Percentiles rank a stretch among this genome's conserved stretches.
Evolutionary conservation across 2,797 vertebrate genomes (phyloP).

Genomic region (Sus cebifrons): DNA sequence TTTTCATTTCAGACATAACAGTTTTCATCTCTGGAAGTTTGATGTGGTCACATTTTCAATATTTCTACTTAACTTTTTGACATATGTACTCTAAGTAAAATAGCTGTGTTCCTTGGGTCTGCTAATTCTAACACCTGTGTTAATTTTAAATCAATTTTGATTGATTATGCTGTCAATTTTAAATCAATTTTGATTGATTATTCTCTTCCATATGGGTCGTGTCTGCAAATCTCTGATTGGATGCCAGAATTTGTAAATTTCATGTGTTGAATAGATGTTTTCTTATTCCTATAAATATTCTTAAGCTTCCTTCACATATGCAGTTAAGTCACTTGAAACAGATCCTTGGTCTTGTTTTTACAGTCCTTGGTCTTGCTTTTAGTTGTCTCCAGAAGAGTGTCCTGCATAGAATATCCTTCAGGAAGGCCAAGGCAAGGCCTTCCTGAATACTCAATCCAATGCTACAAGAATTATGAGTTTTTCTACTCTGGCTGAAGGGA

Average conservation of each 20-base stretch:
- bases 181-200: slow-evolving; percentile 60
- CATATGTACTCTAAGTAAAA: not conserved
- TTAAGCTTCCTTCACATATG: not conserved
- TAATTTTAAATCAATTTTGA: slow-evolving; percentile 60
- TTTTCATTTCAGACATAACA: slow-evolving; percentile 3
- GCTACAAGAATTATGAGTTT: not conserved
- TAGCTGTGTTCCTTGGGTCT: not conserved
- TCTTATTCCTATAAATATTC: slow-evolving; percentile 57
- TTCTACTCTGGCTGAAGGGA: not conserved
- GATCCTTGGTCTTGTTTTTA: not conserved
- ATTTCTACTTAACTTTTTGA: slow-evolving; percentile 58
- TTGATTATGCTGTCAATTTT: slow-evolving; percentile 13
- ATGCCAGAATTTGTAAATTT: slow-evolving; percentile 50
- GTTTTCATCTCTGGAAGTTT: not conserved
- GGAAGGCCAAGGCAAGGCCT: not conserved
- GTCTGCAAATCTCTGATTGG: slow-evolving; percentile 52
- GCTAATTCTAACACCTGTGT: slow-evolving; percentile 26
- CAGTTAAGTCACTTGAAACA: slow-evolving; percentile 38
- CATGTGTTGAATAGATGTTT: slow-evolving; percentile 54
- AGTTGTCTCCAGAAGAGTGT: not conserved
- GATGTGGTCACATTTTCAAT: not conserved
- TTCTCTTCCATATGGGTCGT: not conserved
- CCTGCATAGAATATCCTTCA: not conserved
- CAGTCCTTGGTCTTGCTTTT: not conserved
- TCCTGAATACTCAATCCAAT: not conserved